A percentile compares a stretch with the other conserved stretches of the same genome.
phyloP scores from a whole-genome alignment of 1,140 invertebrate species.

The Sarcophaga bullata region DNA sequence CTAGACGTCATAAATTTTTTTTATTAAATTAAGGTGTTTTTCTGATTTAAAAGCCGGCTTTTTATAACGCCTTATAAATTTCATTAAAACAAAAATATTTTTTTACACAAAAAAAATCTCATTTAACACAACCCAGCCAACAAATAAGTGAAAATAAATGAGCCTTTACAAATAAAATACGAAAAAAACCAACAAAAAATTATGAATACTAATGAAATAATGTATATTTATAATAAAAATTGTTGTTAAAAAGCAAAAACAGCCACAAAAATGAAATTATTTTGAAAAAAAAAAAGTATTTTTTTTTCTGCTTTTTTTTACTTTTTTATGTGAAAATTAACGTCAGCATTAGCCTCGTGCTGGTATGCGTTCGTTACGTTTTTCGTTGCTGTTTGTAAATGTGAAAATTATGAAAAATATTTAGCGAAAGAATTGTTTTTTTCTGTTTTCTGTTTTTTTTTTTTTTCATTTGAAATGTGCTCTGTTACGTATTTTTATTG shows the following conservation, averaged over 20 bases:
- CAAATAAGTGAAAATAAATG: slow-evolving; percentile 12
- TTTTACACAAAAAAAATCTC: no score
- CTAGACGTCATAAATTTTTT: not conserved
- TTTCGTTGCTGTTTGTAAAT: slow-evolving; percentile 5
- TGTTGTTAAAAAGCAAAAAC: not conserved
- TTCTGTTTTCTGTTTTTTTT: no score
- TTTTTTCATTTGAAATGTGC: not conserved
- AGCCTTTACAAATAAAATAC: slow-evolving; percentile 9
- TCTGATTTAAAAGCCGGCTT: not conserved
- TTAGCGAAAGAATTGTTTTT: not conserved
- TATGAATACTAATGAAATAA: no score
- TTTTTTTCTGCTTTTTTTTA: no score
- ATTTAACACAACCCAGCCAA: not conserved
- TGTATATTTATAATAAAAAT: no score
- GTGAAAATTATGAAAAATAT: slow-evolving; percentile 25
- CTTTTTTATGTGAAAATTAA: not conserved
- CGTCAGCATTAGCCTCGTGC: slow-evolving; percentile 25
- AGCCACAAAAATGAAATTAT: not conserved
- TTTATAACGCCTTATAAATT: not conserved
- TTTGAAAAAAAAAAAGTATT: not conserved
- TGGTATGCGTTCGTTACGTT: slow-evolving; percentile 9
- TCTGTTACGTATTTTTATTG: not conserved
- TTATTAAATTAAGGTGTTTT: slow-evolving; percentile 8
- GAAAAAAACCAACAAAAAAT: not conserved
- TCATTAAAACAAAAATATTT: not conserved